These are phyloP conservation scores for Ryuthela nishihirai DNA, from an alignment of 2,888 invertebrate species.

Conservation along the genomic window DNA sequence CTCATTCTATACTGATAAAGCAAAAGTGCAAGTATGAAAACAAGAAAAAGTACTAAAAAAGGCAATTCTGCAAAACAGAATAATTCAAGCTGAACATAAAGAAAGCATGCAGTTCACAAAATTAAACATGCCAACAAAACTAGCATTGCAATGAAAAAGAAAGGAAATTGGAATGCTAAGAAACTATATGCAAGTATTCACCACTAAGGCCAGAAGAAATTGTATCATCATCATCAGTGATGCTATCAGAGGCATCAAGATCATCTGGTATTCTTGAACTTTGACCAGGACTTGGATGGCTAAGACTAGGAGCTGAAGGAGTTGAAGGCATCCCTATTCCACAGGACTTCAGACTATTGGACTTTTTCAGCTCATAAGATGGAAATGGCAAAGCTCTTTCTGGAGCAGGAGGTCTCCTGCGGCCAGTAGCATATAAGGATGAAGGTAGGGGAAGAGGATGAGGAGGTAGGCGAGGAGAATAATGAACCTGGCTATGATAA, in stretches of 20 bases:
- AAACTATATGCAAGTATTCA: conserved; percentile 31
- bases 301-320: conserved; percentile 39
- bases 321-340: conserved; percentile 39
- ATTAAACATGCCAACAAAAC: not conserved
- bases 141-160: not conserved
- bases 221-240: conserved; percentile 43
- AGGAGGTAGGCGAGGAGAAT: conserved; percentile 40
- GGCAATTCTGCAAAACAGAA: not conserved
- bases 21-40: not conserved
- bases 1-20: no score
- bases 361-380: conserved; percentile 40
- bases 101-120: not conserved
- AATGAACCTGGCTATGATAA: conserved; percentile 40
- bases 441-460: conserved; percentile 37
- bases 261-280: conserved; percentile 37
- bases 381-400: conserved; percentile 38
- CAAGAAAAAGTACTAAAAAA: not conserved
- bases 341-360: conserved; percentile 39
- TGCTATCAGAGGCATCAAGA: conserved; percentile 41
- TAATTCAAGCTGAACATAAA: no score
- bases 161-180: not conserved
- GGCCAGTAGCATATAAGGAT: conserved; percentile 39
- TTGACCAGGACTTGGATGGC: conserved; percentile 29
- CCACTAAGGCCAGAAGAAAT: conserved; percentile 44
- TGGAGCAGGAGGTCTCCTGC: conserved; percentile 36